Evolutionary conservation across 2,113 vertebrate genomes (phyloP).

Genomic region (Neomonachus schauinslandi): DNA sequence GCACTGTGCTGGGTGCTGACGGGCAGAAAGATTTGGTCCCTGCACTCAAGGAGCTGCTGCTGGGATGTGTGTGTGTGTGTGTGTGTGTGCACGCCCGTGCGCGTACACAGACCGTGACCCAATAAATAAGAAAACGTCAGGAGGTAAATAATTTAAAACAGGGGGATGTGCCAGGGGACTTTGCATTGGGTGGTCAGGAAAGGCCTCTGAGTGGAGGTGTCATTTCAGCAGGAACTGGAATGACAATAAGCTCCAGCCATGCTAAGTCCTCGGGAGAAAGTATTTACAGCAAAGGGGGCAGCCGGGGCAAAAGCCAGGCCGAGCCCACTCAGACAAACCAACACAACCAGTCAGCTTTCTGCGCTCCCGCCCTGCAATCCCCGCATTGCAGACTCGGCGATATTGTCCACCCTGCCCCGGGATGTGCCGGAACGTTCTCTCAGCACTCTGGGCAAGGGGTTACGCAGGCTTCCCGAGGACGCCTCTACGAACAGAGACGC

Average conservation of each 20-base stretch:
- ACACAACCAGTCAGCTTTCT: not conserved
- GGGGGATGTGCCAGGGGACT: not conserved
- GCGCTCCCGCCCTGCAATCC: not conserved
- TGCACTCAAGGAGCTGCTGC: not conserved
- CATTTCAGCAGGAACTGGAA: not conserved
- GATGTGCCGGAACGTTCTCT: not conserved
- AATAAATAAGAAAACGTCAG: not conserved
- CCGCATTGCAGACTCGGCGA: not conserved
- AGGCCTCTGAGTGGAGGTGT: not conserved
- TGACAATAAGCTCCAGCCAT: not conserved
- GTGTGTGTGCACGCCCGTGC: not conserved
- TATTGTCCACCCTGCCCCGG: not conserved
- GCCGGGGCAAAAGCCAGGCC: not conserved
- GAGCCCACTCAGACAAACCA: not conserved
- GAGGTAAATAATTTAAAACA: not conserved
- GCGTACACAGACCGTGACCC: not conserved
- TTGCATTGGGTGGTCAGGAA: not conserved
- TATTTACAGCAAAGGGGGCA: not conserved
- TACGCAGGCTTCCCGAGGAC: rapidly evolving
- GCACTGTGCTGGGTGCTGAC: not conserved
- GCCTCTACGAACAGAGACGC: not conserved
- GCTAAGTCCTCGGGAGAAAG: not conserved
- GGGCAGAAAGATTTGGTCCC: not conserved
- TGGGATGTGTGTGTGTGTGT: not conserved
- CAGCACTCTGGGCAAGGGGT: not conserved